These are phyloP conservation scores for Caenorhabditis inopinata DNA, from an alignment of 1,140 invertebrate species.

Conservation along the genomic window DNA sequence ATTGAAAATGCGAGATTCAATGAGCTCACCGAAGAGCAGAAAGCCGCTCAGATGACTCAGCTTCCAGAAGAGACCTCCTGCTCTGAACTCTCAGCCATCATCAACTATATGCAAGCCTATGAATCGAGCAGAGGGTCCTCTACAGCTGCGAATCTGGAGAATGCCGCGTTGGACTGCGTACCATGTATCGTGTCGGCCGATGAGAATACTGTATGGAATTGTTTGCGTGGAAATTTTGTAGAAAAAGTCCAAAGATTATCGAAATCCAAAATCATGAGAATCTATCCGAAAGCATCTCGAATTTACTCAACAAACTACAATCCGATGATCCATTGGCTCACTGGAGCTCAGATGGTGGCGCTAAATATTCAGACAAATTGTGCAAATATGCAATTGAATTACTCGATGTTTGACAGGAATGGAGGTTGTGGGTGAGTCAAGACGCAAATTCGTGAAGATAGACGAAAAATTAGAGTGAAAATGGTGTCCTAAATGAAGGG, in stretches of 20 bases:
- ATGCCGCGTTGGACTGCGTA: background rate
- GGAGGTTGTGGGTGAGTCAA: background rate
- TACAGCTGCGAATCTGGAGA: background rate
- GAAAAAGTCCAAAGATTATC: background rate
- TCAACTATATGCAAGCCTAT: background rate
- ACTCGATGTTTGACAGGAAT: constrained; percentile 4
- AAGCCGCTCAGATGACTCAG: background rate
- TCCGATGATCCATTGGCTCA: constrained; percentile 12
- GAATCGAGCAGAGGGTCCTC: background rate
- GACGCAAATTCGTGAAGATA: no score
- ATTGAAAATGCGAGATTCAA: background rate
- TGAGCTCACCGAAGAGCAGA: constrained; percentile 5
- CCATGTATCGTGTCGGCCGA: constrained; percentile 4
- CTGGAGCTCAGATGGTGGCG: background rate
- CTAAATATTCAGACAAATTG: constrained; percentile 1
- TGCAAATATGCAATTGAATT: background rate
- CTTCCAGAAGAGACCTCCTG: background rate
- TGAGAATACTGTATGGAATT: constrained; percentile 13
- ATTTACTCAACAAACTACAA: constrained; percentile 19
- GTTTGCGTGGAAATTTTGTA: background rate
- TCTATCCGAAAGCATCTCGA: background rate
- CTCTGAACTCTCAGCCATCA: background rate
- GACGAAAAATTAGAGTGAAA: no score
- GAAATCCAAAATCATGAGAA: background rate
- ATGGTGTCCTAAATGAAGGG: no score